Evolutionary conservation across 2,888 invertebrate genomes (phyloP), one percentile per base, ranked within the genome.

Genomic region (Endomychus coccineus): DNA sequence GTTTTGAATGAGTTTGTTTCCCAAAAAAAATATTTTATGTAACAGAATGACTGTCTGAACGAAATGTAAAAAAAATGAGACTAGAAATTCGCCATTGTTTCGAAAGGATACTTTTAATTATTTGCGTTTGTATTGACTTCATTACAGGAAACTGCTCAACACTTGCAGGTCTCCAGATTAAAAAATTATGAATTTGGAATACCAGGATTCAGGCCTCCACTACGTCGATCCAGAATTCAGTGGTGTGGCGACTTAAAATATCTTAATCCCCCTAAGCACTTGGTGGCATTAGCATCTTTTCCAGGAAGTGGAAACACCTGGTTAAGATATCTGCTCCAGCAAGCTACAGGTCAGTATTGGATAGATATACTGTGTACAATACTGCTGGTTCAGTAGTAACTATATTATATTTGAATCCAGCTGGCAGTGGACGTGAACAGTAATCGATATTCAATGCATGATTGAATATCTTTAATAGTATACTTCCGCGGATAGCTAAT

Each of bases 271-370:
- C 73, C 77, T 0, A 71, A 73, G 6, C 67, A 71, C 1, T 67
- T 74, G 5, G 71, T 75, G 1, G 86, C 85, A 1, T 64, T 87
- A 17, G 84, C 78, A 1, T 84, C 83, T 0, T 84, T 81, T 60
- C 87, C 86, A 3, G 86, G 86, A n/a, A 85, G 84, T 56, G 86
- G 86, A 1, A 87, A 87, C 57, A 86, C 86, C 13, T 87, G 87
- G 87, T 64, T 87, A 10, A 66, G 87, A 37, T 86, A 86, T 59
- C 64, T 87, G 24, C 61, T 86, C 27, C 85, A 86, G 59, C 84
- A 86, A 64, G 77, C 77, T 16, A 85, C 84, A 56, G 84, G 82
- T 81, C 53, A 52, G 24, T 22, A 24, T 2, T 5, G 24, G 2
- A 9, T 24, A 4, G 10, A 24, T 11, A 24, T 3, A n/a, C n/a